Percentiles rank a stretch among this genome's conserved stretches.
These are phyloP conservation scores for Argyresthia goedartella DNA, from an alignment of 2,888 invertebrate genomes.

Conservation along the genomic window DNA sequence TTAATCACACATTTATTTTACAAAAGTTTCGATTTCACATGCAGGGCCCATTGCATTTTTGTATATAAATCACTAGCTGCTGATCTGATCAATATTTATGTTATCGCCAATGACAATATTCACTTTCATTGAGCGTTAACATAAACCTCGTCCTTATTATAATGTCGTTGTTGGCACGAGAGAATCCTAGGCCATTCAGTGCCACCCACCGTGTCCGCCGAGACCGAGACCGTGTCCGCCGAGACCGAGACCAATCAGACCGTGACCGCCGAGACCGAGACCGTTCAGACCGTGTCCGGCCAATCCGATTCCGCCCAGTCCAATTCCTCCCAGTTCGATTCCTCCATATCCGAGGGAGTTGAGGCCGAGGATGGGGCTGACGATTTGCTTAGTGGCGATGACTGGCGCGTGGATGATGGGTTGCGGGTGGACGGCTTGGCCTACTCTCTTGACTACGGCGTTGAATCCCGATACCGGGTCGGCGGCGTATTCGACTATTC, in stretches of 20 bases:
- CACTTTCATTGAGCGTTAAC: background rate
- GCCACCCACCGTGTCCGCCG: background rate
- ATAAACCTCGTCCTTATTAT: too few species aligned
- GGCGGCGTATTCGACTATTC: conserved; percentile 55
- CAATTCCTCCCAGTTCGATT: conserved; percentile 8
- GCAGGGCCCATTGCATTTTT: background rate
- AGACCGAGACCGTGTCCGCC: conserved; percentile 9
- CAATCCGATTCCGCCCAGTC: conserved; percentile 9
- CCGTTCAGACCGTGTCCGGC: conserved; percentile 8
- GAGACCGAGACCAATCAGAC: background rate
- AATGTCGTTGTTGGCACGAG: too few species aligned
- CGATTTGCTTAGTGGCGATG: conserved; percentile 4
- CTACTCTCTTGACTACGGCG: conserved; percentile 55
- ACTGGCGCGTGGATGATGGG: conserved; percentile 13
- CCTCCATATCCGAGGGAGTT: conserved; percentile 9
- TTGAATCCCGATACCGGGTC: conserved; percentile 54
- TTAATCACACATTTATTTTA: background rate
- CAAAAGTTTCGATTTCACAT: background rate
- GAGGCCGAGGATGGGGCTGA: conserved; percentile 4
- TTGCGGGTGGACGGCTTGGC: conserved; percentile 45
- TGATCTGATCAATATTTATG: background rate
- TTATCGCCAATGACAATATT: background rate
- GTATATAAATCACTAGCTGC: background rate
- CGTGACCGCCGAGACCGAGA: background rate
- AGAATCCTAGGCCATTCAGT: too few species aligned